Evolutionary conservation across 2,113 vertebrate genomes (phyloP).

Genomic region (Zosterops japonicus): DNA sequence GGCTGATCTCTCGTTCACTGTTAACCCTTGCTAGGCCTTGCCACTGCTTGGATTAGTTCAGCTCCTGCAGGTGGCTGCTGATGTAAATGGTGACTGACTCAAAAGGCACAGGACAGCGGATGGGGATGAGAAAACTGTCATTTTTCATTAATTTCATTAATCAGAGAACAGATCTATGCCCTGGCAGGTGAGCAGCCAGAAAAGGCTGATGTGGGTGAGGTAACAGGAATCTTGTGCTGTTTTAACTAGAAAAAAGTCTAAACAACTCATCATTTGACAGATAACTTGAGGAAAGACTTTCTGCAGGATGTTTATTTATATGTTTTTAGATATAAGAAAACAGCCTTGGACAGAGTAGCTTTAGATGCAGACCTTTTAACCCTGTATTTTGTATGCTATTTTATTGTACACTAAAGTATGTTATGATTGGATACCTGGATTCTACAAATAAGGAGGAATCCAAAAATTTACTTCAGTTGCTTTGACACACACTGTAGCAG

Average conservation of each 20-base stretch:
- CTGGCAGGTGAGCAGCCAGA: neutral
- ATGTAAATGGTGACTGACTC: neutral
- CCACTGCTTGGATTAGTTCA: neutral
- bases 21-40: neutral
- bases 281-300: neutral
- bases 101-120: neutral
- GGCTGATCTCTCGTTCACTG: neutral
- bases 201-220: neutral
- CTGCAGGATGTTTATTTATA: neutral
- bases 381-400: neutral
- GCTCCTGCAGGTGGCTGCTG: neutral
- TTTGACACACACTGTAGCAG: accelerated
- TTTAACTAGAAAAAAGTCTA: neutral
- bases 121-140: neutral
- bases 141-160: no score
- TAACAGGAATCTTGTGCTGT: neutral
- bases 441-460: neutral
- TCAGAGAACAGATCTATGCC: neutral
- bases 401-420: neutral
- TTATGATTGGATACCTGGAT: neutral
- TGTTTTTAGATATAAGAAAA: neutral
- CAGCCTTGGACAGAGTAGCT: neutral
- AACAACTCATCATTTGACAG: neutral
- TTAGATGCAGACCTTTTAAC: neutral
- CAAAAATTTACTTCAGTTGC: neutral